Evolutionary conservation across 2,888 invertebrate species (phyloP), one percentile per base, ranked within the genome.

Genomic region (Noctua pronuba): DNA sequence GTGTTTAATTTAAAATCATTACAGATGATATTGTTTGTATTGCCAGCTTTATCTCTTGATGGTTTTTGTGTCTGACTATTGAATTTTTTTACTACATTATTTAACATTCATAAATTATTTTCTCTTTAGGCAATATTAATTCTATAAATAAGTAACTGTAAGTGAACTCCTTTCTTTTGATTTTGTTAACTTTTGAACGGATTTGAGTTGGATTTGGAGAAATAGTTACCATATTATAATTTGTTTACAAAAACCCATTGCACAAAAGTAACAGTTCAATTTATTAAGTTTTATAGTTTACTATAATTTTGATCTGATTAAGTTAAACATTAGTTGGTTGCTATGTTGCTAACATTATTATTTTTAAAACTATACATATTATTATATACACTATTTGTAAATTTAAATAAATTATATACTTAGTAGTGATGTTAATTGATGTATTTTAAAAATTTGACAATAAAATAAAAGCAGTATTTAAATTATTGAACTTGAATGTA

Each of bases 381-480:
- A 79, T 79, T 79, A 79, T 85, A 85, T 84, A 88, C 87, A 78
- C 79, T 88, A 87, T 88, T 86, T 90, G 89, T 92, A 91, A 90
- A 86, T 85, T 87, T 76, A 88, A 89, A 89, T 89, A 88, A 88
- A 89, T 89, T 83, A 84, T 89, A 90, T 87, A 85, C 65, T 84
- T 80, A 73, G 80, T 88, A 88, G 90, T 86, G 87, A 89, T 91
- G 89, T 88, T 91, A 86, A 91, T 87, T 85, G 92, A 93, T 92
- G 94, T 95, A 94, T 94, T 95, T 95, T 91, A 91, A 94, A 89
- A 91, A 95, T 93, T 95, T 93, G 96, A 96, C 96, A 96, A 96
- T 96, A 96, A 96, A 95, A 78, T 86, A 80, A 95, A 95, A 96
- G 93, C 96, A 96, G 96, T 96, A 96, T 96, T 96, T 95, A 95